Evolutionary conservation across 1,140 invertebrate genomes (phyloP).

Genomic region (Macrobrachium rosenbergii): DNA sequence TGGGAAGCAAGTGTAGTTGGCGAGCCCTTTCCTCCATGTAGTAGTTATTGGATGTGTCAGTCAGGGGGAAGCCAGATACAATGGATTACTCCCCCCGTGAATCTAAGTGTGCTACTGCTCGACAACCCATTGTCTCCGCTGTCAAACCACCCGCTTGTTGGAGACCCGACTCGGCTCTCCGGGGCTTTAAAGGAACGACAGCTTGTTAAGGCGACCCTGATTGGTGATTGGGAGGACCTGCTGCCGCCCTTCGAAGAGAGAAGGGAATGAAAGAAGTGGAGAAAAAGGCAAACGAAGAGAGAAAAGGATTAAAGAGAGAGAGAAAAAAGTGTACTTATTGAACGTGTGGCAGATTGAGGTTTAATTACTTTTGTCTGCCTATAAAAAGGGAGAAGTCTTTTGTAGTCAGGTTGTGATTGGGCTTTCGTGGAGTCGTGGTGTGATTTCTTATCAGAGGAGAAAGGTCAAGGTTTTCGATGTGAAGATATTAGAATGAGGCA

Average conservation of each 20-base stretch:
- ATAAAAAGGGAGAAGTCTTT: not conserved
- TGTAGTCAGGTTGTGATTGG: not conserved
- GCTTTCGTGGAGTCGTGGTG: not conserved
- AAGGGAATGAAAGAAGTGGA: no score
- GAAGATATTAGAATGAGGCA: no score
- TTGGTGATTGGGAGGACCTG: not conserved
- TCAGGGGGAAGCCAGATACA: constrained; percentile 20
- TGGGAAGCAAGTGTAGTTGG: not conserved
- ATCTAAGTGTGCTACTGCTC: constrained; percentile 41
- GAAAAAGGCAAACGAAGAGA: no score
- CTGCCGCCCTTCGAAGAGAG: not conserved
- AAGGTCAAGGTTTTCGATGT: no score
- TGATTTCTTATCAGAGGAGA: no score
- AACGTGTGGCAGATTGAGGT: no score
- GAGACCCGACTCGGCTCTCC: not conserved
- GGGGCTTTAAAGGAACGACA: not conserved
- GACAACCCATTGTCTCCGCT: constrained; percentile 39
- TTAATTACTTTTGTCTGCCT: constrained; percentile 19
- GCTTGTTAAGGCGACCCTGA: not conserved
- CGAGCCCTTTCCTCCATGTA: not conserved
- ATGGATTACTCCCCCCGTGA: constrained; percentile 41
- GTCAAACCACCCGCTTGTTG: constrained; percentile 28
- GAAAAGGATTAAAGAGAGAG: not conserved
- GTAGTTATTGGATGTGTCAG: constrained; percentile 43
- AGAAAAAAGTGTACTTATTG: not conserved